A percentile compares a stretch with the other conserved stretches of the same genome.
Evolutionary conservation across 1,140 invertebrate genomes (phyloP).

Genomic region (Musca domestica): DNA sequence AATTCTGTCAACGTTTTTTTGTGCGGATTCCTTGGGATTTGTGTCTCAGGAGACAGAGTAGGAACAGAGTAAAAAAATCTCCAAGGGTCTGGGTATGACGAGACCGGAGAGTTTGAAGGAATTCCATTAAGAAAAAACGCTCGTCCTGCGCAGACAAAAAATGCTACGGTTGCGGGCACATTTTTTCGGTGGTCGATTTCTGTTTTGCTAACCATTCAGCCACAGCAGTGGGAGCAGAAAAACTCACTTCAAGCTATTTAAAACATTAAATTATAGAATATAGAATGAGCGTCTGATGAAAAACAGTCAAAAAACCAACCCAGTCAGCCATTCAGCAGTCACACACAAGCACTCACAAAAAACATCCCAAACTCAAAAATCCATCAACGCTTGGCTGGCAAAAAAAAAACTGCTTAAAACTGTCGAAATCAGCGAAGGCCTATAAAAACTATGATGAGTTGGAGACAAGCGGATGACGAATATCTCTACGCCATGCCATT

Average conservation of each 20-base stretch:
- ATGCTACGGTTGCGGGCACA: conserved; percentile 1
- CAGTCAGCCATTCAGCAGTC: neutral
- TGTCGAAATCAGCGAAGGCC: conserved; percentile 22
- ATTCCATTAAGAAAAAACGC: conserved; percentile 13
- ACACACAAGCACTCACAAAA: neutral
- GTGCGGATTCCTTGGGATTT: neutral
- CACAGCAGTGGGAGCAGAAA: neutral
- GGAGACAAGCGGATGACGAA: conserved; percentile 52
- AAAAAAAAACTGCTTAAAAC: conserved; percentile 34
- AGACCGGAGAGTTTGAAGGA: neutral
- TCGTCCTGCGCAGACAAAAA: neutral
- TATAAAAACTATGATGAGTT: conserved; percentile 39
- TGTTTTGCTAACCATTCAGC: neutral
- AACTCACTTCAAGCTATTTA: conserved; percentile 35
- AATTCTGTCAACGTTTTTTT: conserved; percentile 43
- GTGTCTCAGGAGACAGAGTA: conserved; percentile 41
- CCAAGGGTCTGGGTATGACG: neutral
- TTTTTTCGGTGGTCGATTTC: neutral
- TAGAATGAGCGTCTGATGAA: conserved; percentile 29
- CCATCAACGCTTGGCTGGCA: conserved; percentile 12
- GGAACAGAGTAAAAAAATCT: neutral
- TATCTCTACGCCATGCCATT: conserved; percentile 33
- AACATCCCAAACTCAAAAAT: conserved; percentile 17
- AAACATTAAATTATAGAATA: conserved; percentile 49
- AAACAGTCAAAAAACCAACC: neutral